Evolutionary conservation across 30 jellyfish, hydroid and myxozoan species (phyloP).

Genomic region (Mastigias papua): DNA sequence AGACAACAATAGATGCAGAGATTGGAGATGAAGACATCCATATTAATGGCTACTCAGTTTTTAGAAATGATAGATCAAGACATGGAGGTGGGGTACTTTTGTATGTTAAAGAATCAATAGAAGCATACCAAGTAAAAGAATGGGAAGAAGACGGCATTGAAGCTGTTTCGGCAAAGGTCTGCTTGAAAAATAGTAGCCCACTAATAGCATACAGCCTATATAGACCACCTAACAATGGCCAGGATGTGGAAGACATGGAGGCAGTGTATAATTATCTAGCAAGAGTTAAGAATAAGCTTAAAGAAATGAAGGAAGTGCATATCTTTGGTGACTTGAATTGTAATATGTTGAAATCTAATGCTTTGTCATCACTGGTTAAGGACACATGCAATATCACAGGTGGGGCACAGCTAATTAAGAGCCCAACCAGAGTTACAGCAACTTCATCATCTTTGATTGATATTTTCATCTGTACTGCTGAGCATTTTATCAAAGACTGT

Average conservation of each 20-base stretch:
- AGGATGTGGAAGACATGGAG: conserved; percentile 25
- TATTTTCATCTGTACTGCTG: no score
- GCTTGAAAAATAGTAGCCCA: conserved; percentile 36
- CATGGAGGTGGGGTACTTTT: conserved; percentile 41
- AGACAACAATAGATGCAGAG: conserved; percentile 20
- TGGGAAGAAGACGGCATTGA: conserved; percentile 22
- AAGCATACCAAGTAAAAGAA: background rate
- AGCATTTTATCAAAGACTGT: no score
- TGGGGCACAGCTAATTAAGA: background rate
- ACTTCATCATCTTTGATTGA: no score
- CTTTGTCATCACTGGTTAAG: background rate
- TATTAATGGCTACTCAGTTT: conserved; percentile 10
- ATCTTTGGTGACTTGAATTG: conserved; percentile 42
- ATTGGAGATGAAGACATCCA: conserved; percentile 41
- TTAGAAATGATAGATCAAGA: conserved; percentile 20
- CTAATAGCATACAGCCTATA: conserved; percentile 24
- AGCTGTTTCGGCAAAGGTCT: conserved; percentile 21
- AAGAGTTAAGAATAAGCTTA: background rate
- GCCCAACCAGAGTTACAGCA: no score
- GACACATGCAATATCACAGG: no score
- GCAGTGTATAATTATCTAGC: conserved; percentile 1
- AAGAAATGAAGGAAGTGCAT: conserved; percentile 22
- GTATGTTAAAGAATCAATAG: conserved; percentile 9
- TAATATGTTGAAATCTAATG: conserved; percentile 23
- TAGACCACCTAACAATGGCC: conserved; percentile 48